Conservation (phyloP, 1,140 invertebrate genomes). For the Chrysoperla carnea region DNA sequence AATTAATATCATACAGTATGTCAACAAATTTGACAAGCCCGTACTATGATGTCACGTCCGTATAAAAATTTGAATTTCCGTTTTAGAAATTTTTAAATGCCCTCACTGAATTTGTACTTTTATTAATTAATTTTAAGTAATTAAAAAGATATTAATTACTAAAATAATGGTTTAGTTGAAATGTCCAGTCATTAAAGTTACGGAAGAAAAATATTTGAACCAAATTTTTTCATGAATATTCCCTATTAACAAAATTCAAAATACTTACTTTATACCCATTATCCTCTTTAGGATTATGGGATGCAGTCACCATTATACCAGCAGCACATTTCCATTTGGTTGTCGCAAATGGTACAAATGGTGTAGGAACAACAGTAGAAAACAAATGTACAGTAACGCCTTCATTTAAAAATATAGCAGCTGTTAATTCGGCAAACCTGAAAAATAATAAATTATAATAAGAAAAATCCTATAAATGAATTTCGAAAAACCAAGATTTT, state of each 20-base stretch:
- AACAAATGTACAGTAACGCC: slow-evolving; percentile 74
- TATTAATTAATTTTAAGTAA: no score
- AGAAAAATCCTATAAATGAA: neutral
- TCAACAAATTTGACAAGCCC: no score
- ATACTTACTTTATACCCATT: slow-evolving; percentile 90
- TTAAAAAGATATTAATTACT: no score
- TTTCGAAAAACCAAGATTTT: no score
- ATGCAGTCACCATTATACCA: slow-evolving; percentile 94
- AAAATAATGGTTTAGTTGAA: no score
- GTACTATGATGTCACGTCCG: no score
- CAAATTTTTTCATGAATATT: neutral
- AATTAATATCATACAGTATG: no score
- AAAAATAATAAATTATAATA: slow-evolving; percentile 6
- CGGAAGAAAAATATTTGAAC: slow-evolving; percentile 1
- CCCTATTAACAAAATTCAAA: neutral
- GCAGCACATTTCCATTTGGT: slow-evolving; percentile 46
- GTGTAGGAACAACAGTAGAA: slow-evolving; percentile 71
- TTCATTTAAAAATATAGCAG: slow-evolving; percentile 61
- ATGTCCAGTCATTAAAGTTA: no score
- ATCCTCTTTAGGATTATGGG: slow-evolving; percentile 97
- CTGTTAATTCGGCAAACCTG: slow-evolving; percentile 83
- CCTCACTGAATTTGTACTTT: no score
- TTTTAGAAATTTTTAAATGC: no score
- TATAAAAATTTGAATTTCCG: no score
- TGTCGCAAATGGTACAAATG: slow-evolving; percentile 79